A percentile compares a stretch with the other conserved stretches of the same genome.
These are phyloP conservation scores for Tortricodes alternella DNA, from an alignment of 2,888 invertebrate species.

Conservation along the genomic window DNA sequence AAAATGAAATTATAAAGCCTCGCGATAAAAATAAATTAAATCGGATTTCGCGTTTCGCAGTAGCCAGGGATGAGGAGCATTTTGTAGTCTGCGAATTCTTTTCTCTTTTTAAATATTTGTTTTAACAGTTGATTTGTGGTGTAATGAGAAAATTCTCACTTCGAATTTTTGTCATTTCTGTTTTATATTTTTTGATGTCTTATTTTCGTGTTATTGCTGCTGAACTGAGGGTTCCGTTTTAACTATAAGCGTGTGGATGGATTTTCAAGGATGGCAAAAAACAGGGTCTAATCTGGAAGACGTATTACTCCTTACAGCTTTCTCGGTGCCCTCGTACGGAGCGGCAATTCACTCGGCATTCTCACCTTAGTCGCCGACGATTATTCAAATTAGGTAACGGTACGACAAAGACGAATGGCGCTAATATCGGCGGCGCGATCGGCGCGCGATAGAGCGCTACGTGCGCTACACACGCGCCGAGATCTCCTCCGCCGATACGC, in stretches of 20 bases:
- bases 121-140: slow-evolving; percentile 81
- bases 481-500: slow-evolving; percentile 71
- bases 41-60: slow-evolving; percentile 80
- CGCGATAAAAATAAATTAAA: slow-evolving; percentile 83
- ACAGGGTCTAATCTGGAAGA: slow-evolving; percentile 28
- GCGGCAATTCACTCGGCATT: slow-evolving; percentile 75
- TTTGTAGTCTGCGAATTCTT: slow-evolving; percentile 77
- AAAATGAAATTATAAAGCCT: slow-evolving; percentile 83
- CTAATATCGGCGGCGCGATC: slow-evolving; percentile 78
- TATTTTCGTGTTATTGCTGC: slow-evolving; percentile 43
- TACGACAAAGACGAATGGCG: slow-evolving; percentile 82
- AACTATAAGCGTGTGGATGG: slow-evolving; percentile 22
- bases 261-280: slow-evolving; percentile 16
- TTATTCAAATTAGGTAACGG: slow-evolving; percentile 81
- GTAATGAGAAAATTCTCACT: slow-evolving; percentile 79
- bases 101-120: slow-evolving; percentile 80
- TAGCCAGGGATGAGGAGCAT: slow-evolving; percentile 76
- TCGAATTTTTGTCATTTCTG: slow-evolving; percentile 57
- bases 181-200: slow-evolving; percentile 50
- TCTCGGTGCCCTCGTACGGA: slow-evolving; percentile 48
- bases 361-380: slow-evolving; percentile 67
- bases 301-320: slow-evolving; percentile 36
- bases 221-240: slow-evolving; percentile 19
- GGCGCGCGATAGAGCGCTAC: slow-evolving; percentile 69
- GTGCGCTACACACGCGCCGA: slow-evolving; percentile 76